These are phyloP conservation scores for Heteromormyrus szaboi DNA, from an alignment of 2,797 vertebrate genomes.

Conservation along the genomic window DNA sequence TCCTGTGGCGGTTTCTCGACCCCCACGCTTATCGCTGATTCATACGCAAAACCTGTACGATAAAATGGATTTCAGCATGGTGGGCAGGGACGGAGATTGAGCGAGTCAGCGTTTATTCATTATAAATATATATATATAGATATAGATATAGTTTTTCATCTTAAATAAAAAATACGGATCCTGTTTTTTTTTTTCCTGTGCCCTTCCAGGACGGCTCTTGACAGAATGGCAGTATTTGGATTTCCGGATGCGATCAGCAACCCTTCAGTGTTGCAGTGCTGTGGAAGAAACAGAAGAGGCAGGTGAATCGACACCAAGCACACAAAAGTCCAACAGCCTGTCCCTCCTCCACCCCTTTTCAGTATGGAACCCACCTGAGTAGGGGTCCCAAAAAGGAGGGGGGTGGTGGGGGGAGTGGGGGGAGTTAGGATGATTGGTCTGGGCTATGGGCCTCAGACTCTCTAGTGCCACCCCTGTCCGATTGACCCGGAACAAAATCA, in stretches of 20 bases:
- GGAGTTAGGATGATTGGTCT: no score
- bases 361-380: no score
- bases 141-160: constrained; percentile 52
- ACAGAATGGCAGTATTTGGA: constrained; percentile 56
- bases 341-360: neutral
- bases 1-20: constrained; percentile 11
- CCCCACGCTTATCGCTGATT: constrained; percentile 27
- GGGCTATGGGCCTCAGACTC: neutral
- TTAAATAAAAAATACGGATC: constrained; percentile 42
- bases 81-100: constrained; percentile 21
- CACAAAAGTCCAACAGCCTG: neutral
- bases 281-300: constrained; percentile 61
- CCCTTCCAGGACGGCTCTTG: constrained; percentile 30
- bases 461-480: neutral
- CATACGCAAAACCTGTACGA: constrained; percentile 13
- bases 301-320: constrained; percentile 37
- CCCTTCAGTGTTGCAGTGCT: constrained; percentile 82
- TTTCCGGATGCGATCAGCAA: constrained; percentile 65
- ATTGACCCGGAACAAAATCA: no score
- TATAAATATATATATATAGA: constrained; percentile 60
- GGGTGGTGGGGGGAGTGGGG: no score
- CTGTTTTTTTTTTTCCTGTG: constrained; percentile 33
- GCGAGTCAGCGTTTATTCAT: constrained; percentile 35
- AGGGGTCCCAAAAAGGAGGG: no score
- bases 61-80: constrained; percentile 33